Conservation (phyloP, 2,888 invertebrate genomes). For the Hydraecia micacea region DNA sequence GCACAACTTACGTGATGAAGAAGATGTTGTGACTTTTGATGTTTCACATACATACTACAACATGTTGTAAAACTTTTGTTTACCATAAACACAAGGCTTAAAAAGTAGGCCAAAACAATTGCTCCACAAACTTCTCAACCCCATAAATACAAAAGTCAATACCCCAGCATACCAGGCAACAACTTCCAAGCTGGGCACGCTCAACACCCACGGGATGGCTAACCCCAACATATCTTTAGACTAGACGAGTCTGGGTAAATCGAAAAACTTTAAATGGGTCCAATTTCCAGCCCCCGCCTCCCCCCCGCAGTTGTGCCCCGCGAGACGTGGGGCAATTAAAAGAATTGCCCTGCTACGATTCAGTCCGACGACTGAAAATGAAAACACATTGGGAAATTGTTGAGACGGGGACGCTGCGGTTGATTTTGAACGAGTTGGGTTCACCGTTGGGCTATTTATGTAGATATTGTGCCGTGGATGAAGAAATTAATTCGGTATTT, state of each 20-base stretch:
- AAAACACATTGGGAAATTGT: slow-evolving; percentile 58
- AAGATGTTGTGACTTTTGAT: not conserved
- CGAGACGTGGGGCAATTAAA: slow-evolving; percentile 87
- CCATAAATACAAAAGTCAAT: slow-evolving; percentile 45
- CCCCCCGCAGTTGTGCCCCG: slow-evolving; percentile 59
- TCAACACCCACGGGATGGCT: slow-evolving; percentile 61
- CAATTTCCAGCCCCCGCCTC: slow-evolving; percentile 73
- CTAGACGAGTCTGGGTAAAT: slow-evolving; percentile 81
- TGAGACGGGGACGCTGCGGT: not conserved
- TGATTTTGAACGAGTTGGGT: not conserved
- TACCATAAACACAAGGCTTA: not conserved
- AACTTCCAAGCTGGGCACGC: slow-evolving; percentile 31
- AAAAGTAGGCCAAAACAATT: slow-evolving; percentile 18
- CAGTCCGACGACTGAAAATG: slow-evolving; percentile 69
- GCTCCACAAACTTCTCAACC: not conserved
- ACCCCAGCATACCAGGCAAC: slow-evolving; percentile 39
- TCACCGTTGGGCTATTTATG: not conserved
- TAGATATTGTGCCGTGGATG: not conserved
- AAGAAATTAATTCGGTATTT: not conserved
- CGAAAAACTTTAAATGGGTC: slow-evolving; percentile 88
- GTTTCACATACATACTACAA: not conserved
- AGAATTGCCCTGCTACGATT: slow-evolving; percentile 81
- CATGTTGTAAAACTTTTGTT: not conserved
- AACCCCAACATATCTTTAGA: slow-evolving; percentile 70
- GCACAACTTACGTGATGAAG: too few species aligned